A percentile compares a stretch with the other conserved stretches of the same genome.
phyloP scores from a whole-genome alignment of 1,140 invertebrate genomes.

The Melitaea cinxia region DNA sequence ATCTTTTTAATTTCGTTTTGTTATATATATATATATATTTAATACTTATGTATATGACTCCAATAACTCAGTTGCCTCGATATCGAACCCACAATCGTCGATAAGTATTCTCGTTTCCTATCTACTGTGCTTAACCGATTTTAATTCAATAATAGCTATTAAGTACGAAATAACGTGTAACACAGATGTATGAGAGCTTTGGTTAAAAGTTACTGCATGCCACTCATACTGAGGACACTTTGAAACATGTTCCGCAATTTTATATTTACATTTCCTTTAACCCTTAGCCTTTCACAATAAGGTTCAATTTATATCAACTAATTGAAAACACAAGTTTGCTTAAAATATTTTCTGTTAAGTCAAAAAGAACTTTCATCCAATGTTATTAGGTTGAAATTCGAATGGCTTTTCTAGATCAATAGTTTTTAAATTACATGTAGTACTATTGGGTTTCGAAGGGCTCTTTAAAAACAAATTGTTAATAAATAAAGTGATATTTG shows the following conservation, averaged over 20 bases:
- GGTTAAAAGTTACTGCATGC: neutral
- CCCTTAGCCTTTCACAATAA: neutral
- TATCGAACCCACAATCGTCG: too few species aligned
- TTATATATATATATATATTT: too few species aligned
- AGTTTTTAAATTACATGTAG: neutral
- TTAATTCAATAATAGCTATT: neutral
- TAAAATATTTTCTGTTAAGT: neutral
- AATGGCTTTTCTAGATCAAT: neutral
- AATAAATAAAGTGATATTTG: conserved; percentile 13
- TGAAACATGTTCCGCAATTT: neutral
- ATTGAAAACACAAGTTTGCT: neutral
- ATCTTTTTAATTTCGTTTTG: too few species aligned
- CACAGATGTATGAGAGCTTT: conserved; percentile 1
- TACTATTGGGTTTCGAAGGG: neutral
- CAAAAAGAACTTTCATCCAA: neutral
- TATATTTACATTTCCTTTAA: neutral
- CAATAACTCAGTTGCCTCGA: too few species aligned
- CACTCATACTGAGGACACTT: neutral
- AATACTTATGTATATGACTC: too few species aligned
- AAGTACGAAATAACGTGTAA: neutral
- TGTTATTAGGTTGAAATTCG: neutral
- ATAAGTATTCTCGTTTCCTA: too few species aligned
- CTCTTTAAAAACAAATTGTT: neutral
- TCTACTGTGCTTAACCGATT: neutral
- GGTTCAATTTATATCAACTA: neutral